These are phyloP conservation scores for Phalloptychus januarius DNA, from an alignment of 2,797 vertebrate species.

Conservation along the genomic window DNA sequence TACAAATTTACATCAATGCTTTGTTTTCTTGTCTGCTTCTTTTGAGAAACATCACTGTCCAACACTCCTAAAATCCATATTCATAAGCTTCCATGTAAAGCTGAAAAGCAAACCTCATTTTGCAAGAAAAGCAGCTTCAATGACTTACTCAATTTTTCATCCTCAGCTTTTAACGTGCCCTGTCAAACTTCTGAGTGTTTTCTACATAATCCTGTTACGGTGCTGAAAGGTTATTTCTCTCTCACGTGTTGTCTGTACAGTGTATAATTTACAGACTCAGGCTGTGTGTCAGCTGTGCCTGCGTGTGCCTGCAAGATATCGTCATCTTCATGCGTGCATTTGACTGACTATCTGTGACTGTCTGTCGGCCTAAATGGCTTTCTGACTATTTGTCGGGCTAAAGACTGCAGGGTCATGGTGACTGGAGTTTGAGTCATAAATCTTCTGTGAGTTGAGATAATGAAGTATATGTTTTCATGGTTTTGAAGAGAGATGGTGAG, in stretches of 20 bases:
- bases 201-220: constrained; percentile 20
- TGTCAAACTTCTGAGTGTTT: constrained; percentile 12
- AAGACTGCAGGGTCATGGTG: constrained; percentile 41
- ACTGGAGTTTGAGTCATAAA: constrained; percentile 70
- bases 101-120: constrained; percentile 6
- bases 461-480: constrained; percentile 38
- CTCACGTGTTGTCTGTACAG: constrained; percentile 28
- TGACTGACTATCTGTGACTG: constrained; percentile 51
- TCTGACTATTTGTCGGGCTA: constrained; percentile 47
- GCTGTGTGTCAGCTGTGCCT: constrained; percentile 45
- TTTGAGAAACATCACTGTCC: not conserved
- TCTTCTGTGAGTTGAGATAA: constrained; percentile 55
- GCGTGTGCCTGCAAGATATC: constrained; percentile 36
- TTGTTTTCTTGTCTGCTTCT: not conserved
- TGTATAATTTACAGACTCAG: constrained; percentile 38
- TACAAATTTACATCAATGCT: not conserved
- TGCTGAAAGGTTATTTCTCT: constrained; percentile 37
- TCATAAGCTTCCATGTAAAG: constrained; percentile 3
- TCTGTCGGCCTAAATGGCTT: constrained; percentile 43
- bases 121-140: constrained; percentile 12
- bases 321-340: constrained; percentile 24
- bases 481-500: constrained; percentile 49
- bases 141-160: constrained; percentile 17
- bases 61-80: not conserved
- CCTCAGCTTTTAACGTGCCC: constrained; percentile 3